Evolutionary conservation across 2,797 vertebrate species (phyloP), one percentile per base, ranked within the genome.

Genomic region (Chanos chanos): DNA sequence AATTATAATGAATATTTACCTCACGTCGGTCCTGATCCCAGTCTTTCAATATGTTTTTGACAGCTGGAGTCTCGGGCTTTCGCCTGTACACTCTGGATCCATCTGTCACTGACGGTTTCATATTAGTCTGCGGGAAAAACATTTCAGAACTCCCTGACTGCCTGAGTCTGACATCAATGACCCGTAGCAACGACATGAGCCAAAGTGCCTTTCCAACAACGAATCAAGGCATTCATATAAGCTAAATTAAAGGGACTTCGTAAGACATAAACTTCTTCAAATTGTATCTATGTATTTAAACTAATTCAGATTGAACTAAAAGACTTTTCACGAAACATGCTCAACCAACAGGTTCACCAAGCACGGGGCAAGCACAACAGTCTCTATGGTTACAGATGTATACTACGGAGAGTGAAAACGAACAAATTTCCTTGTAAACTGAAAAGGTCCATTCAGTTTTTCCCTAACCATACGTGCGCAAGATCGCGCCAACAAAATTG

Each of bases 61-160:
- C 70, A 0, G 28, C 43, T n/a, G 73, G 70, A n/a, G 75, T 31
- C 1, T 63, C 74, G 7, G 53, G 61, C 55, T 75, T 81, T 61
- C 55, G 71, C 64, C 53, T 65, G 13, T 51, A 60, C 0, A 54
- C 5, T 81, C 75, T 83, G 50, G 69, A 78, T 78, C 80, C 82
- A 81, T 83, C 36, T 62, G 22, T 3, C 48, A 62, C 52, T 22
- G 33, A 10, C 12, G 19, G 49, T 36, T 44, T 64, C 4, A 30
- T 31, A 2, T 65, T 33, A 51, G 51, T 18, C 25, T 54, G 27
- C 7, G 51, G 48, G 12, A 19, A 31, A 55, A 66, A 53, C 70
- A 81, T 75, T 7, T 25, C 54, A 12, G 24, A 27, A 21, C 6
- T 16, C 55, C 16, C 7, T 12, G 40, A 62, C 45, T 59, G 10